Percentiles rank a stretch among this genome's conserved stretches.
Conservation (phyloP, 1,140 invertebrate genomes). For the Drosophila carrolli region DNA sequence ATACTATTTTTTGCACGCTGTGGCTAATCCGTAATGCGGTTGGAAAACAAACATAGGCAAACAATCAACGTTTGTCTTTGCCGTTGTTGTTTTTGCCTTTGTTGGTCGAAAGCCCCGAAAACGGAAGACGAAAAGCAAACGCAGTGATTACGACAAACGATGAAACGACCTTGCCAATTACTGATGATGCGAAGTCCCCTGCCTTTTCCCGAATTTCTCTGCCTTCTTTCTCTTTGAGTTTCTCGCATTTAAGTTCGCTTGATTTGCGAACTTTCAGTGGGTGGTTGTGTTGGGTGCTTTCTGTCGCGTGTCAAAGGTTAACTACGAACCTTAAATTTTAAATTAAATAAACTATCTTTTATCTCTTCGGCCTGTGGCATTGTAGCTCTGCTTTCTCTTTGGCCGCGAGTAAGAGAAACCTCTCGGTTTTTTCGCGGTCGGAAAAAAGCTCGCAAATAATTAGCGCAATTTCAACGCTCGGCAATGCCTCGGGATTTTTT, state of each 20-base stretch:
- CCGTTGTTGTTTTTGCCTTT: conserved; percentile 44
- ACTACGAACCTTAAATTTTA: conserved; percentile 58
- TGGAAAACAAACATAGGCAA: conserved; percentile 50
- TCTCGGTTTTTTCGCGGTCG: conserved; percentile 1
- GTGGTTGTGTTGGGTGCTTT: conserved; percentile 16
- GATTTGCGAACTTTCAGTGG: conserved; percentile 59
- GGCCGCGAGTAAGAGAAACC: conserved; percentile 29
- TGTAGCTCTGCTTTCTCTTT: conserved; percentile 33
- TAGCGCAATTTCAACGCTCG: conserved; percentile 78
- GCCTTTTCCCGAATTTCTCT: neutral
- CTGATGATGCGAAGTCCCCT: conserved; percentile 43
- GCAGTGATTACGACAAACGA: conserved; percentile 77
- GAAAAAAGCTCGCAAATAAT: conserved; percentile 75
- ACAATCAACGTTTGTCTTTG: conserved; percentile 64
- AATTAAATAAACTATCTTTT: conserved; percentile 18
- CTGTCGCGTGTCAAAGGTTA: conserved; percentile 61
- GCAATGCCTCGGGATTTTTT: conserved; percentile 38
- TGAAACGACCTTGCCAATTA: conserved; percentile 80
- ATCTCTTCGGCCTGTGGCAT: conserved; percentile 2
- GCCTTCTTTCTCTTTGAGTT: conserved; percentile 24
- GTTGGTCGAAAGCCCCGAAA: conserved; percentile 50
- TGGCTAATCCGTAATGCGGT: conserved; percentile 36
- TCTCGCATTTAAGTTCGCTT: conserved; percentile 30
- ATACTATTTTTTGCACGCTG: conserved; percentile 15
- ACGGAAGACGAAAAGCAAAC: conserved; percentile 56